These are phyloP conservation scores for Protobothrops flavoviridis DNA, from an alignment of 2,113 vertebrate species.

Conservation along the genomic window DNA sequence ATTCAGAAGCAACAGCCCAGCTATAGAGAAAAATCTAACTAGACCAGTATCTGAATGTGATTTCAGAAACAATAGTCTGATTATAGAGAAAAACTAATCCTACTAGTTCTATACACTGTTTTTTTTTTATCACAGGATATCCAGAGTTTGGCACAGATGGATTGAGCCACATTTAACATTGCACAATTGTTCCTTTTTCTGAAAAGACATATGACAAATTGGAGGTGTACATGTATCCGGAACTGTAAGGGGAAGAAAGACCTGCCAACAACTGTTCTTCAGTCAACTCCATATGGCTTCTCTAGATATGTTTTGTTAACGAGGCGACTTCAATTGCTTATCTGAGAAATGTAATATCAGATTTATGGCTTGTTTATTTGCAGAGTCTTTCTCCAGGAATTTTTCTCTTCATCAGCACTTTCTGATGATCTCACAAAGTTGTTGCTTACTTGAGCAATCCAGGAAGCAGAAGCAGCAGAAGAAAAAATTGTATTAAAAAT, in stretches of 20 bases:
- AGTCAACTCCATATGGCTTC: slow-evolving; percentile 6
- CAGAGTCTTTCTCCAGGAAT: neutral
- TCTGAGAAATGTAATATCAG: neutral
- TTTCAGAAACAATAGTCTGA: neutral
- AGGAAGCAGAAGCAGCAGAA: neutral
- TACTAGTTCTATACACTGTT: neutral
- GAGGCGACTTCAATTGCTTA: neutral
- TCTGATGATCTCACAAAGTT: neutral
- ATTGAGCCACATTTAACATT: neutral
- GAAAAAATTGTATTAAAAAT: neutral
- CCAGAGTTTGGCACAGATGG: slow-evolving; percentile 5
- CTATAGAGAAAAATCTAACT: neutral
- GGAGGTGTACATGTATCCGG: neutral
- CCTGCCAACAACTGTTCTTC: slow-evolving; percentile 10
- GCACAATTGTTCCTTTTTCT: slow-evolving; percentile 22
- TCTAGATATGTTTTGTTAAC: slow-evolving; percentile 20
- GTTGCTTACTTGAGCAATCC: neutral
- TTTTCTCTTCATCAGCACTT: neutral
- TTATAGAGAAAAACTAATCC: neutral
- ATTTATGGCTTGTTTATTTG: neutral
- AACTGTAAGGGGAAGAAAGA: neutral
- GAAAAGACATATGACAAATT: neutral
- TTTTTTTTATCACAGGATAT: slow-evolving; percentile 10
- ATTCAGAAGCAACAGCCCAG: neutral
- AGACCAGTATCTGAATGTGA: neutral